Base-by-base conservation (phyloP, 1,140 invertebrate genomes). In the Vanessa atalanta region DNA sequence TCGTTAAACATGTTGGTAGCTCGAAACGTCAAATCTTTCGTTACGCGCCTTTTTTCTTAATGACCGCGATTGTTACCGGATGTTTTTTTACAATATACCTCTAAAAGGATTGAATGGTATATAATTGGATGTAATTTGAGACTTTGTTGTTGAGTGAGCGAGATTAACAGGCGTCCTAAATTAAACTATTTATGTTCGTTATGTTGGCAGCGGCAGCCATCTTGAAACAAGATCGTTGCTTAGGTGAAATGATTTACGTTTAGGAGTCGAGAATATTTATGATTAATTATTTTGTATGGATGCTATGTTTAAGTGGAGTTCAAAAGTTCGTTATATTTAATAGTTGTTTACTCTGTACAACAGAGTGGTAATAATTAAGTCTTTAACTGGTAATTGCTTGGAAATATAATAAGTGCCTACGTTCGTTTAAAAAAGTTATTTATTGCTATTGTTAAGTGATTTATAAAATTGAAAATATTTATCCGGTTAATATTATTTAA, bases 41-140 rank as follows among this genome's bases (percentile, higher is more conserved):
- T 88, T 88, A 87, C 83, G 87, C 88, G 82, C 84, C 81, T 84
- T 90, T 88, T 87, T 89, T 88, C 82, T 88, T 90, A 90, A 90
- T 86, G 86, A 91, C 83, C 82, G 65, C 83, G 83, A 89, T 92
- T 92, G 89, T 92, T 85, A 75, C 81, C 75, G 79, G 80, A 81
- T 85, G 78, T 81, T 88, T 88, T 87, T 88, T 86, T 82, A 83
- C 77, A 82, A 83, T 85, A 82, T 84, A 83, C 77, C 77, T 83
- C 81, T 83, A 83, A 87, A 90, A 89, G 87, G 84, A 88, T 87
- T 91, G 88, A 90, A 92, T 92, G 84, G 87, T 79, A 87, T 86
- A 90, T 92, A 92, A 92, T 92, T 92, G 88, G 87, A 85, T 90
- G 90, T 92, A 92, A 92, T 92, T 89, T 85, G 86, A 90, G 84